Evolutionary conservation across 2,888 invertebrate species (phyloP).

Genomic region (Hemithea aestivaria): DNA sequence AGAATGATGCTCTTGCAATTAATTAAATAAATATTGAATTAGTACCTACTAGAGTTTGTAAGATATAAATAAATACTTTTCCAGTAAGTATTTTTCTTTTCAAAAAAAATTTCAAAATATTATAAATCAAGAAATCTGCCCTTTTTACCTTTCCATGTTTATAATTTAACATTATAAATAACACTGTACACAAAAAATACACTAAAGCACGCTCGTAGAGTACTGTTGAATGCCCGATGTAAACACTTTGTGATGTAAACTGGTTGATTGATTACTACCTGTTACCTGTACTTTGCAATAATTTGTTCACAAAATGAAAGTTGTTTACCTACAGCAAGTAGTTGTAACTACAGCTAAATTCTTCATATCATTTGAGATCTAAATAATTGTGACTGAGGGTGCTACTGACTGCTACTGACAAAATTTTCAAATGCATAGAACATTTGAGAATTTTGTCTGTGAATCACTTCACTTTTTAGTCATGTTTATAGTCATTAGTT

Average conservation of each 20-base stretch:
- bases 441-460: too few relatives aligned
- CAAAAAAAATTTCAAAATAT: too few relatives aligned
- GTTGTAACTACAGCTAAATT: too few relatives aligned
- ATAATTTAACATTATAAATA: constrained; percentile 13
- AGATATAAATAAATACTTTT: constrained; percentile 9
- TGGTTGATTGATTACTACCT: constrained; percentile 8
- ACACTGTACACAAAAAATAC: neutral
- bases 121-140: too few relatives aligned
- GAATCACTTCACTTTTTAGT: too few relatives aligned
- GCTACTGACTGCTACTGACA: too few relatives aligned
- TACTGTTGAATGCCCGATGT: too few relatives aligned
- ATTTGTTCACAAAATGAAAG: constrained; percentile 14
- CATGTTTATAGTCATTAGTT: too few relatives aligned
- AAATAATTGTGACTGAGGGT: too few relatives aligned
- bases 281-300: constrained; percentile 5
- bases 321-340: constrained; percentile 17
- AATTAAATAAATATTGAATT: constrained; percentile 58
- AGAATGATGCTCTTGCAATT: constrained; percentile 89
- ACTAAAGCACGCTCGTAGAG: too few relatives aligned
- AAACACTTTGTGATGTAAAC: constrained; percentile 3
- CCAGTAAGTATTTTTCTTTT: neutral
- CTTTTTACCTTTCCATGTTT: constrained; percentile 15
- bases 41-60: constrained; percentile 1
- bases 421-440: too few relatives aligned
- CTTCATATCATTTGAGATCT: too few relatives aligned